A percentile compares a stretch with the other conserved stretches of the same genome.
phyloP scores from a whole-genome alignment of 2,797 vertebrate genomes.

The Perodicticus potto region DNA sequence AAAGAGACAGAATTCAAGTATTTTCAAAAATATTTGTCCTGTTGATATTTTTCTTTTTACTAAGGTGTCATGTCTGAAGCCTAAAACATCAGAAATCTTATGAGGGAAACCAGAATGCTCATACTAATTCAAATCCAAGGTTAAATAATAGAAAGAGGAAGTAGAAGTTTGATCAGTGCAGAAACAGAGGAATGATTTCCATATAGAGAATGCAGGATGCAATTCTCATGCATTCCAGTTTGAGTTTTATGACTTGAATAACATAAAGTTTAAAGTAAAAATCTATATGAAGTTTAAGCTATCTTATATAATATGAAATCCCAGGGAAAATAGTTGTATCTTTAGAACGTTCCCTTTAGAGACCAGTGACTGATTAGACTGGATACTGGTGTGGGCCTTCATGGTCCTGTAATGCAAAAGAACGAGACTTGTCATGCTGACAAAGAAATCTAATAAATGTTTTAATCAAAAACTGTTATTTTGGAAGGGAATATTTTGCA shows the following conservation, averaged over 20 bases:
- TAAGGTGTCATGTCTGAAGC: background rate
- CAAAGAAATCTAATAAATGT: background rate
- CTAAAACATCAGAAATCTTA: background rate
- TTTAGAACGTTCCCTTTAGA: constrained; percentile 3
- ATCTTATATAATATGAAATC: background rate
- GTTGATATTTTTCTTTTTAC: background rate
- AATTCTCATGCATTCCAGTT: background rate
- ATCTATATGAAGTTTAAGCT: background rate
- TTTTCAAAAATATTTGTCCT: background rate
- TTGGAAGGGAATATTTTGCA: background rate
- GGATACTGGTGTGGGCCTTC: too few species aligned
- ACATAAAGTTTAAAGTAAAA: constrained; percentile 11
- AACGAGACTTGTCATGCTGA: background rate
- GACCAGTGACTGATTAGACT: background rate
- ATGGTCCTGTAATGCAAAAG: background rate
- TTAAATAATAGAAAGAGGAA: background rate
- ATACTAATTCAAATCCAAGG: background rate
- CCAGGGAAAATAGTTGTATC: background rate
- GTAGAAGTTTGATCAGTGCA: background rate
- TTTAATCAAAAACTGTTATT: background rate
- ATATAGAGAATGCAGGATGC: background rate
- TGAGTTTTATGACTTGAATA: background rate
- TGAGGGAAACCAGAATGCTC: background rate
- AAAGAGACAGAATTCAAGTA: background rate
- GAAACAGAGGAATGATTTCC: background rate